Evolutionary conservation across 2,797 vertebrate species (phyloP).

Genomic region (Gadopsis bispinosus): DNA sequence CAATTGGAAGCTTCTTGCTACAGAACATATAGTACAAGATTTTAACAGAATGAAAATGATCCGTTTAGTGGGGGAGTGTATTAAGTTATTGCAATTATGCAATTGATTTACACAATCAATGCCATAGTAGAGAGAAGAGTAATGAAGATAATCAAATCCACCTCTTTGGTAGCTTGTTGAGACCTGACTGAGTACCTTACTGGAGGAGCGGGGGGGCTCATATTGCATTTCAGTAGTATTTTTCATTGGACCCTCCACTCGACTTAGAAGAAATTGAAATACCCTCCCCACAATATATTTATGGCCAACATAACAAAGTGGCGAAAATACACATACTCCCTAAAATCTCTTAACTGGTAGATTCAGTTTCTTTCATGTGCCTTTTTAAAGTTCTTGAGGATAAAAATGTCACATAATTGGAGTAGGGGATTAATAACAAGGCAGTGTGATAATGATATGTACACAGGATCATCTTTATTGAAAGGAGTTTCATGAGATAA

Average conservation of each 20-base stretch:
- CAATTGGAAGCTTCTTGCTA: not conserved
- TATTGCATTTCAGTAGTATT: too few species aligned
- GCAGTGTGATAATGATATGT: constrained; percentile 34
- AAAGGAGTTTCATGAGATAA: constrained; percentile 72
- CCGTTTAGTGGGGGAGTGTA: not conserved
- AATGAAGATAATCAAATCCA: constrained; percentile 8
- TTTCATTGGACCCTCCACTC: too few species aligned
- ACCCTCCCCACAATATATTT: not conserved
- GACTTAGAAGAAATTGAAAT: not conserved
- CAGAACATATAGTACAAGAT: not conserved
- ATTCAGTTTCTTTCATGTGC: not conserved
- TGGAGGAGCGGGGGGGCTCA: too few species aligned
- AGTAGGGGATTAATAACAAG: constrained; percentile 3
- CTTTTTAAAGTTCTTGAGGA: not conserved
- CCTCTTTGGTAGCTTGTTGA: not conserved
- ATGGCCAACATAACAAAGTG: not conserved
- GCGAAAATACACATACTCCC: not conserved
- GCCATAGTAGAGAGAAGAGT: not conserved
- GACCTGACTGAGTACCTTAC: not conserved
- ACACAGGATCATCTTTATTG: constrained; percentile 83
- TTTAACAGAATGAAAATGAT: not conserved
- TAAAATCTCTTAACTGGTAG: not conserved
- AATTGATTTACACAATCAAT: not conserved
- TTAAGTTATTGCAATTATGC: not conserved
- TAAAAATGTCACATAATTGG: not conserved